A percentile compares a stretch with the other conserved stretches of the same genome.
These are phyloP conservation scores for Caenorhabditis afra DNA, from an alignment of 2,888 invertebrate species.

Conservation along the genomic window DNA sequence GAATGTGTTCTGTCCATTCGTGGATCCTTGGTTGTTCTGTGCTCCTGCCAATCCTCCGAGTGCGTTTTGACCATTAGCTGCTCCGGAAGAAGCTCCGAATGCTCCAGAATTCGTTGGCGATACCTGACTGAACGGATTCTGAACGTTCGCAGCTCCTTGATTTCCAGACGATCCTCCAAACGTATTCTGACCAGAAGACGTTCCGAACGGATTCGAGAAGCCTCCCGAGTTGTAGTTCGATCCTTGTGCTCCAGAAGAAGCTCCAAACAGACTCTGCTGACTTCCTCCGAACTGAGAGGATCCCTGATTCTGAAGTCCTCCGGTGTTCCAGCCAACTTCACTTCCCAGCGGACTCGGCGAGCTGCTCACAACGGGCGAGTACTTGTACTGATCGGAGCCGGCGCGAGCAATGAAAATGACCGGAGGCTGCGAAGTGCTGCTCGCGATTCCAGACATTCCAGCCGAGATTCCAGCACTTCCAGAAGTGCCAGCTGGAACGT, in stretches of 20 bases:
- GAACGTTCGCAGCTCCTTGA: neutral
- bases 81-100: slow-evolving; percentile 11
- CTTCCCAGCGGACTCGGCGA: slow-evolving; percentile 10
- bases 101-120: neutral
- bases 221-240: neutral
- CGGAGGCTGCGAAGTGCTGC: slow-evolving; percentile 9
- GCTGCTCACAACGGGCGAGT: slow-evolving; percentile 16
- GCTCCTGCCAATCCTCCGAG: no score
- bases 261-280: no score
- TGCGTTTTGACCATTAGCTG: neutral
- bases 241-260: no score
- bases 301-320: neutral
- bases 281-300: no score
- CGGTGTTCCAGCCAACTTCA: slow-evolving; percentile 15
- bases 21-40: neutral
- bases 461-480: slow-evolving; percentile 12
- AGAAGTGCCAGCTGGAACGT: slow-evolving; percentile 12
- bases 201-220: neutral
- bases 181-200: slow-evolving; percentile 12
- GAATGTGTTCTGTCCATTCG: neutral
- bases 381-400: slow-evolving; percentile 52
- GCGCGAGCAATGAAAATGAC: slow-evolving; percentile 54
- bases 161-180: neutral
- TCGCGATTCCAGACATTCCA: slow-evolving; percentile 4
- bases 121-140: slow-evolving; percentile 6